A percentile compares a stretch with the other conserved stretches of the same genome.
Evolutionary conservation across 2,113 vertebrate genomes (phyloP).

Genomic region (Phainopepla nitens): DNA sequence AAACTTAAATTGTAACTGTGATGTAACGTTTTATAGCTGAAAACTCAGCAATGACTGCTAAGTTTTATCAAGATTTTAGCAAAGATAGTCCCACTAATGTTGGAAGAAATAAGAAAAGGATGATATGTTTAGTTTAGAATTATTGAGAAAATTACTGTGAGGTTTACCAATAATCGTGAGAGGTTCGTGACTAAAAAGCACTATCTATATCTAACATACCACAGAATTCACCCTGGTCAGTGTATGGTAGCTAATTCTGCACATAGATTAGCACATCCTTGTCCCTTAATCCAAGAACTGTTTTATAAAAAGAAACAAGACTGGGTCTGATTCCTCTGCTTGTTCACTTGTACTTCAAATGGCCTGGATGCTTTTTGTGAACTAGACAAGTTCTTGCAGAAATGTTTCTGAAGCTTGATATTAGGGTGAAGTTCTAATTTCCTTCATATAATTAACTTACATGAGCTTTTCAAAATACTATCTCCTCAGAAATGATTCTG

Average conservation of each 20-base stretch:
- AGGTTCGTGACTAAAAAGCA: neutral
- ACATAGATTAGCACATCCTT: rapidly evolving
- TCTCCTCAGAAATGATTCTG: neutral
- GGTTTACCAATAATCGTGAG: neutral
- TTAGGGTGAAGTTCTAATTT: neutral
- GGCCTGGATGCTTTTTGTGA: neutral
- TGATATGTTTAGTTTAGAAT: neutral
- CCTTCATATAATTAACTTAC: neutral
- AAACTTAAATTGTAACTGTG: neutral
- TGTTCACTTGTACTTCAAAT: neutral
- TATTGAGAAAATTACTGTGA: neutral
- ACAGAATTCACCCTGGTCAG: neutral
- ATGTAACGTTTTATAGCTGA: neutral
- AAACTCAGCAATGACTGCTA: neutral
- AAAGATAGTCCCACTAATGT: neutral
- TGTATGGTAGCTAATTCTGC: neutral
- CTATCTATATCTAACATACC: neutral
- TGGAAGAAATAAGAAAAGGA: neutral
- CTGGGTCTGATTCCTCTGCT: neutral
- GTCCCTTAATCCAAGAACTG: neutral
- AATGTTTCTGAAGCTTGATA: neutral
- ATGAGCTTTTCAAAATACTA: neutral
- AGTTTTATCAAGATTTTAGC: neutral
- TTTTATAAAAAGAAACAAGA: neutral
- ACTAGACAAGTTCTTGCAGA: neutral